Base-by-base conservation (phyloP, 2,797 vertebrate species). In the Scomberomorus guttatus region DNA sequence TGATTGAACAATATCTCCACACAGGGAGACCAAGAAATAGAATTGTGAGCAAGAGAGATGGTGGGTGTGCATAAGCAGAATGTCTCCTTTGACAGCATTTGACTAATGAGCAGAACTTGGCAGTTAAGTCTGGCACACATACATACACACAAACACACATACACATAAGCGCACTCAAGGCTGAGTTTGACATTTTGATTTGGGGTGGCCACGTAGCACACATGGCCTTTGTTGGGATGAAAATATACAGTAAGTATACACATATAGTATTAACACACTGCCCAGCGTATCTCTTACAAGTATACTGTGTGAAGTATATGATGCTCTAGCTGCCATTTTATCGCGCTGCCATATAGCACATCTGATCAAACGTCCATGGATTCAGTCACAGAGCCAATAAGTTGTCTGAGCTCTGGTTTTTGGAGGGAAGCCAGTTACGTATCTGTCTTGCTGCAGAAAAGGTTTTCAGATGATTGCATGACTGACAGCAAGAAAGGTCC, bases 1-100 rank as follows among this genome's bases (percentile, higher is more conserved):
- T 44, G 14, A 89, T 37, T 77, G 73, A 87, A 85, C 77, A 78
- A 80, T 52, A 63, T 87, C 77, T 79, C 63, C 69, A 66, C 37
- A 58, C 32, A 67, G 57, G 66, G 50, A 63, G 83, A 59, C 85
- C 61, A 18, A 72, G 72, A 85, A 75, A 85, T 71, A 82, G 56
- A 75, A 71, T 34, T 77, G 57, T 27, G 72, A 77, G 61, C 24
- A 39, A 61, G 59, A 72, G 52, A 74, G 57, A 42, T 22, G 57
- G 48, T 51, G 46, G 42, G 57, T 46, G 62, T 39, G 75, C 56
- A 69, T 60, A 70, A 76, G 77, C 46, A 75, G 34, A 64, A 60
- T 66, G 56, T 80, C 54, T 68, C 25, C 62, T 77, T 86, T 79
- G 59, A 61, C 67, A 77, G 72, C 46, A 42, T 79, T 79, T 82